Conservation (phyloP, 64 coral and sea anemone genomes). For the Catalaphyllia jardinei region DNA sequence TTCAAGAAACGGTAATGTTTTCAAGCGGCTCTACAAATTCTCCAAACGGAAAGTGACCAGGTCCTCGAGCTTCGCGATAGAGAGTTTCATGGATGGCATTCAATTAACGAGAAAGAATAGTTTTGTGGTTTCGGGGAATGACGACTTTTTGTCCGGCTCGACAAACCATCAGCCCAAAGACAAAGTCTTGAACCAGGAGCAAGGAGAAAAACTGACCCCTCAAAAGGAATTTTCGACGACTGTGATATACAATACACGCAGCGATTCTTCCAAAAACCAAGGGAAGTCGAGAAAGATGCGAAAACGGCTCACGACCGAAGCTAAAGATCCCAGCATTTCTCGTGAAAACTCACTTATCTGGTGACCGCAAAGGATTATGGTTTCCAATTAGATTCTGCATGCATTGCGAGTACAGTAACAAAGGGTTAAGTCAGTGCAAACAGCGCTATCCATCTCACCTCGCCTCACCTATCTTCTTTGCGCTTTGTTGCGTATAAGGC, state of each 20-base stretch:
- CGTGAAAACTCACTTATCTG: conserved; percentile 3
- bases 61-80: conserved; percentile 77
- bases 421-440: too few relatives aligned
- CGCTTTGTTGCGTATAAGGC: too few relatives aligned
- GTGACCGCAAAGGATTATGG: background rate
- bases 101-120: background rate
- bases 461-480: too few relatives aligned
- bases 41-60: conserved; percentile 79
- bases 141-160: conserved; percentile 24
- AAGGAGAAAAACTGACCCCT: background rate
- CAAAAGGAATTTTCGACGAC: background rate
- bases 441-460: too few relatives aligned
- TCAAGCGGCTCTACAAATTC: conserved; percentile 75
- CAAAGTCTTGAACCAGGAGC: too few relatives aligned
- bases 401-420: too few relatives aligned
- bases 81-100: background rate
- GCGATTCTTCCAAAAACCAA: background rate
- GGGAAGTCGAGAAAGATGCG: background rate
- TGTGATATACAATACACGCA: background rate
- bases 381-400: too few relatives aligned
- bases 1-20: conserved; percentile 59
- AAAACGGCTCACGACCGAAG: background rate
- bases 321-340: background rate
- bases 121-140: conserved; percentile 50
- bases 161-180: background rate